A percentile compares a stretch with the other conserved stretches of the same genome.
Evolutionary conservation across 2,888 invertebrate species (phyloP).

Genomic region (Pardosa pseudoannulata): DNA sequence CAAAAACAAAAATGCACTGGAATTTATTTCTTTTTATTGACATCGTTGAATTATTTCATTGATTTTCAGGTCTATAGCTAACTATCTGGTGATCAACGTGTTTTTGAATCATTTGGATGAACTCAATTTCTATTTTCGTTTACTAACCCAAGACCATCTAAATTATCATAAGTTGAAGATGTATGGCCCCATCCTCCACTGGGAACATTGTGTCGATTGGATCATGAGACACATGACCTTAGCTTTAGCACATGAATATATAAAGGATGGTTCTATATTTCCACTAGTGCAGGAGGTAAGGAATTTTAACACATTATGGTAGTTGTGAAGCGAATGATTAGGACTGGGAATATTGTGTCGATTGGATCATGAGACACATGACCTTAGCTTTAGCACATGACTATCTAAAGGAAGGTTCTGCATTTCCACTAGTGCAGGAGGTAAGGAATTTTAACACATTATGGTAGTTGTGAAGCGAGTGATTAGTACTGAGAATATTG

Average conservation of each 20-base stretch:
- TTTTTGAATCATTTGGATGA: constrained; percentile 17
- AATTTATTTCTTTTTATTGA: background rate
- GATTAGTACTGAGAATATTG: constrained; percentile 44
- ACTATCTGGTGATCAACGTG: constrained; percentile 17
- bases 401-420: background rate
- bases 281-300: constrained; percentile 24
- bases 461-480: too few species aligned
- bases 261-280: background rate
- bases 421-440: constrained; percentile 2
- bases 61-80: constrained; percentile 25
- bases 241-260: background rate
- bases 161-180: too few species aligned
- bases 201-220: constrained; percentile 32
- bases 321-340: too few species aligned
- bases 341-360: constrained; percentile 29
- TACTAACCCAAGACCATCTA: background rate
- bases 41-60: background rate
- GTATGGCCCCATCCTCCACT: background rate
- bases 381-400: background rate
- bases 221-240: background rate
- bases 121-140: background rate
- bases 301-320: too few species aligned
- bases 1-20: too few species aligned
- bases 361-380: constrained; percentile 13
- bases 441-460: constrained; percentile 25